Evolutionary conservation across 1,140 invertebrate species (phyloP).

Genomic region (Drosophila prosaltans): DNA sequence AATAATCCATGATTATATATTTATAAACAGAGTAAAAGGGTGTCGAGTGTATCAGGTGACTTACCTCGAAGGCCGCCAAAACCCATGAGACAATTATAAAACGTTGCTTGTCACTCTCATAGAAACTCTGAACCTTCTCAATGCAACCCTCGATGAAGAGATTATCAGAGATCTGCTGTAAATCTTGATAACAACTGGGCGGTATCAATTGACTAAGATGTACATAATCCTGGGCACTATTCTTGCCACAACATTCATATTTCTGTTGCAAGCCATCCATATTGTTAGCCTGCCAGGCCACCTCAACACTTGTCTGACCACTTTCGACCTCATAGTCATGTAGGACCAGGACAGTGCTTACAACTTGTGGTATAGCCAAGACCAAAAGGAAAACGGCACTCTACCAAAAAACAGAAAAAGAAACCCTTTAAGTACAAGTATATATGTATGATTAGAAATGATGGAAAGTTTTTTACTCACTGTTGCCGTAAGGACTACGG

Average conservation of each 20-base stretch:
- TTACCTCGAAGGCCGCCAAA: slow-evolving; percentile 67
- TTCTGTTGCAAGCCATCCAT: slow-evolving; percentile 71
- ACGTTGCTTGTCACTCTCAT: slow-evolving; percentile 59
- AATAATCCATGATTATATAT: slow-evolving; percentile 1
- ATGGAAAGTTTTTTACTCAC: slow-evolving; percentile 27
- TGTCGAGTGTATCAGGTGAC: neutral
- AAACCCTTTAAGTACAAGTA: neutral
- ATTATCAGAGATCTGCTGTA: slow-evolving; percentile 48
- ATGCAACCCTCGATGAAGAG: slow-evolving; percentile 64
- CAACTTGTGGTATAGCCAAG: slow-evolving; percentile 66
- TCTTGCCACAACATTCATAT: slow-evolving; percentile 71
- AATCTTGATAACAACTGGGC: slow-evolving; percentile 65
- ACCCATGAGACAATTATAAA: slow-evolving; percentile 71
- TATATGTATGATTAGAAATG: neutral
- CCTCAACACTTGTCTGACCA: slow-evolving; percentile 58
- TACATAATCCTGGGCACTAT: slow-evolving; percentile 72
- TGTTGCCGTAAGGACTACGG: slow-evolving; percentile 61
- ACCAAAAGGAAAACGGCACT: slow-evolving; percentile 70
- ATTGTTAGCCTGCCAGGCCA: slow-evolving; percentile 73
- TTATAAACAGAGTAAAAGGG: neutral
- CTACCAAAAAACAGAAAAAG: slow-evolving; percentile 17
- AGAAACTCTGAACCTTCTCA: slow-evolving; percentile 66
- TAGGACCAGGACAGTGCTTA: slow-evolving; percentile 52
- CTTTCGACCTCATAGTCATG: slow-evolving; percentile 51
- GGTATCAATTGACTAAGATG: slow-evolving; percentile 61